Evolutionary conservation across 23 tunicate genomes (phyloP), one percentile per base, ranked within the genome.

Genomic region (Styela plicata): DNA sequence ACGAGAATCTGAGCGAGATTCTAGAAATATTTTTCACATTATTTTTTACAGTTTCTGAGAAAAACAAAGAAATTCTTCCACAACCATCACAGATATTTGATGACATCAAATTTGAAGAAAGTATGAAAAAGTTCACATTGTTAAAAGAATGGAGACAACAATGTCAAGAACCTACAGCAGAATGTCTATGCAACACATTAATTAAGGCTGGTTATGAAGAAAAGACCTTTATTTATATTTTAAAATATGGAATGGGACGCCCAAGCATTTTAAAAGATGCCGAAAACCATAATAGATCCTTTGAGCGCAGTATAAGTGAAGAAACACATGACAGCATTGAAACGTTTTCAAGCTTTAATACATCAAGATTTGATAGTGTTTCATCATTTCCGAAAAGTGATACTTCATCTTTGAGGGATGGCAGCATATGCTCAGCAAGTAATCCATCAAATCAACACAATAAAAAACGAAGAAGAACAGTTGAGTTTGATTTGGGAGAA

Each of bases 91-190:
- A 44, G 10, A 18, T 5, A 44, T 30, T 63, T 31, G 35, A 78
- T 24, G 34, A 78, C 30, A 20, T 19, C 35, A 61, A 78, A 22
- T 63, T 31, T 61, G 63, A 37, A 53, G 66, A 78, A 0, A 35
- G 33, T 61, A 17, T 44, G 32, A 61, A 61, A 44, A 78, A 78
- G 26, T 78, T 36, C 21, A 52, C 16, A 24, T 34, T 78, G 20
- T 21, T 78, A 78, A 27, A 52, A 68, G 82, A 78, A 61, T 78
- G 82, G 82, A 78, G 26, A 53, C 52, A 31, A 0, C n/a, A 62
- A 20, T 37, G 33, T 53, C 27, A 2, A 53, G 82, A 61, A 63
- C 82, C 82, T 1, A 78, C 82, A 16, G 33, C 66, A 30, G 82
- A 63, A 24, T 21, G 3, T 1, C 68, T 78, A 33, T 26, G 57